phyloP scores from a whole-genome alignment of 2,888 invertebrate species.

The Alloplasta piceator region DNA sequence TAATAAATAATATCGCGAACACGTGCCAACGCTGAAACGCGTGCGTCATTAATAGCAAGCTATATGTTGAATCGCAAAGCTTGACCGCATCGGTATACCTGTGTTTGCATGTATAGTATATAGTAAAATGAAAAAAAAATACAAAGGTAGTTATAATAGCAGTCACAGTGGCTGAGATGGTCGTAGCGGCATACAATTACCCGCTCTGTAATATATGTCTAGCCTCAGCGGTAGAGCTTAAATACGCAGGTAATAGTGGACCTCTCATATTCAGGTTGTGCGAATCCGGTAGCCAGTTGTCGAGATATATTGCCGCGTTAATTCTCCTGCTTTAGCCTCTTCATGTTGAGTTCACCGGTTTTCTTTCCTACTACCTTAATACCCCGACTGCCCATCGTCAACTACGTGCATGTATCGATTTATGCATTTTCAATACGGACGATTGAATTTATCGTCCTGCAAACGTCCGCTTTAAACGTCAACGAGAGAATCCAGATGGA shows the following conservation, averaged over 20 bases:
- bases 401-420: conserved; percentile 39
- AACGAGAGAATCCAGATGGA: conserved; percentile 8
- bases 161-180: background rate
- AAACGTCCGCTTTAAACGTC: conserved; percentile 42
- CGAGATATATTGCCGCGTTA: conserved; percentile 12
- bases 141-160: conserved; percentile 20
- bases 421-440: conserved; percentile 50
- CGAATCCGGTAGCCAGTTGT: conserved; percentile 26
- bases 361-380: background rate
- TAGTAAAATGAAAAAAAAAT: background rate
- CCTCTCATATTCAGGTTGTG: background rate
- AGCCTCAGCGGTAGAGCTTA: background rate
- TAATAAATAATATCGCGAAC: conserved; percentile 82
- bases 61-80: conserved; percentile 49
- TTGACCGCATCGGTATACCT: conserved; percentile 37
- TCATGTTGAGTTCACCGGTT: conserved; percentile 38
- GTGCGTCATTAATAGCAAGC: conserved; percentile 76
- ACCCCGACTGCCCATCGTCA: background rate
- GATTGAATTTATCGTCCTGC: conserved; percentile 52
- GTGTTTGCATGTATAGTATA: conserved; percentile 2
- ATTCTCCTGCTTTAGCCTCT: conserved; percentile 23
- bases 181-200: background rate
- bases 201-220: background rate
- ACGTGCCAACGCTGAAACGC: conserved; percentile 79
- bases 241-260: background rate